phyloP scores from a whole-genome alignment of 2,888 invertebrate species.

The Villa cingulata region DNA sequence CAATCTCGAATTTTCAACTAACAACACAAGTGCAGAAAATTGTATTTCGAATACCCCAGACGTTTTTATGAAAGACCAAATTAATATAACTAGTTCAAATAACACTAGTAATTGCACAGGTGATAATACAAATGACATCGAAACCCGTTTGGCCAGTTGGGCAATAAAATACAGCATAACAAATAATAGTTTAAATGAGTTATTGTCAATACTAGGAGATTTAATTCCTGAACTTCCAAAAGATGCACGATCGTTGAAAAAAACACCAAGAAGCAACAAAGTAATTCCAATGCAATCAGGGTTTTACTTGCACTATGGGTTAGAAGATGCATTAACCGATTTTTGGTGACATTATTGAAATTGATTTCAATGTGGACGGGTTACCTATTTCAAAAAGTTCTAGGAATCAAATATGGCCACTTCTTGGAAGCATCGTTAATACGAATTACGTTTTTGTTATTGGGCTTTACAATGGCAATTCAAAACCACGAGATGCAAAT shows the following conservation, averaged over 20 bases:
- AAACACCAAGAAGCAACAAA: not conserved
- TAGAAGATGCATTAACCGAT: not conserved
- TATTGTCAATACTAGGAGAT: not conserved
- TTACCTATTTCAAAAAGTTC: slow-evolving; percentile 2
- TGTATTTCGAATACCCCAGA: too few species aligned
- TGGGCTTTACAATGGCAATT: not conserved
- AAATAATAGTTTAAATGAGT: not conserved
- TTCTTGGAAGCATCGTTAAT: not conserved
- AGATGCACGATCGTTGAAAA: not conserved
- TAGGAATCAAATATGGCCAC: not conserved
- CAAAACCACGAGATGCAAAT: not conserved
- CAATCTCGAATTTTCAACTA: too few species aligned
- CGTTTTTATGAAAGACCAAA: too few species aligned
- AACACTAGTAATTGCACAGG: too few species aligned
- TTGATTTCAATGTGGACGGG: slow-evolving; percentile 1
- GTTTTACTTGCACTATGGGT: not conserved
- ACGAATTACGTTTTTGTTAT: not conserved
- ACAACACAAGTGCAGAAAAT: too few species aligned
- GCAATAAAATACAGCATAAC: not conserved
- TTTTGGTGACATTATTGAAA: too few species aligned
- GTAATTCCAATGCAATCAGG: not conserved
- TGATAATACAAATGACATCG: too few species aligned
- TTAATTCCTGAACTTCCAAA: not conserved
- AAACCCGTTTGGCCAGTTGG: not conserved
- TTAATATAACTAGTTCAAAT: too few species aligned